Percentiles rank a stretch among this genome's conserved stretches.
Evolutionary conservation across 2,113 vertebrate genomes (phyloP).

Genomic region (Calypte anna): DNA sequence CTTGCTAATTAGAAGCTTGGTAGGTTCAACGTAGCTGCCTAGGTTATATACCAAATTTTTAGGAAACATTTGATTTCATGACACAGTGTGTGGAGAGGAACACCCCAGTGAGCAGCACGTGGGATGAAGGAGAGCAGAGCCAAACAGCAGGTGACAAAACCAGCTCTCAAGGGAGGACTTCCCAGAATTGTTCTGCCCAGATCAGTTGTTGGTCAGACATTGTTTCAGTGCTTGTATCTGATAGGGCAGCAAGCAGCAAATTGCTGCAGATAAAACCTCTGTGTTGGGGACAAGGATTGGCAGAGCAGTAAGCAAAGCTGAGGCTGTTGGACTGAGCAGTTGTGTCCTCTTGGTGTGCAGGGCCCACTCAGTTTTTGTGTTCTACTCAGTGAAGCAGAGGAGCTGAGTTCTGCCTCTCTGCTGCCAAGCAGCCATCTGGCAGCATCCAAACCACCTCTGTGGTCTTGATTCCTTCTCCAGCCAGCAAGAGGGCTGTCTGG

Average conservation of each 20-base stretch:
- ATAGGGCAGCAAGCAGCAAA: background rate
- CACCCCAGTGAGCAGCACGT: background rate
- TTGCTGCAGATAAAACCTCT: background rate
- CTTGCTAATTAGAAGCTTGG: conserved; percentile 48
- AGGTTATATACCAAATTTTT: background rate
- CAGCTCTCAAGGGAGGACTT: background rate
- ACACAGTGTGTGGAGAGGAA: background rate
- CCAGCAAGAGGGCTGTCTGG: background rate
- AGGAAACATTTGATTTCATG: background rate
- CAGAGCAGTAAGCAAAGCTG: background rate
- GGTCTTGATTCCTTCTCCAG: background rate
- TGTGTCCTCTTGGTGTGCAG: background rate
- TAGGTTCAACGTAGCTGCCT: background rate
- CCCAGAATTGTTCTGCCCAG: background rate
- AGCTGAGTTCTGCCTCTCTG: background rate
- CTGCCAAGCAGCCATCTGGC: background rate
- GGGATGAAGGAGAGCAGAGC: fast-evolving
- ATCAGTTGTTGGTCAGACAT: background rate
- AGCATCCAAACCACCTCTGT: background rate
- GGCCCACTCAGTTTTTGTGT: background rate
- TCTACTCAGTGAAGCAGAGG: background rate
- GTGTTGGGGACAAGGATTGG: background rate
- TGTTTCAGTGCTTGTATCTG: conserved; percentile 2
- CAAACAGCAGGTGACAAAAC: background rate
- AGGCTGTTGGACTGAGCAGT: background rate